Percentiles rank a stretch among this genome's conserved stretches.
phyloP scores from a whole-genome alignment of 2,797 vertebrate species.

The Euthynnus affinis region DNA sequence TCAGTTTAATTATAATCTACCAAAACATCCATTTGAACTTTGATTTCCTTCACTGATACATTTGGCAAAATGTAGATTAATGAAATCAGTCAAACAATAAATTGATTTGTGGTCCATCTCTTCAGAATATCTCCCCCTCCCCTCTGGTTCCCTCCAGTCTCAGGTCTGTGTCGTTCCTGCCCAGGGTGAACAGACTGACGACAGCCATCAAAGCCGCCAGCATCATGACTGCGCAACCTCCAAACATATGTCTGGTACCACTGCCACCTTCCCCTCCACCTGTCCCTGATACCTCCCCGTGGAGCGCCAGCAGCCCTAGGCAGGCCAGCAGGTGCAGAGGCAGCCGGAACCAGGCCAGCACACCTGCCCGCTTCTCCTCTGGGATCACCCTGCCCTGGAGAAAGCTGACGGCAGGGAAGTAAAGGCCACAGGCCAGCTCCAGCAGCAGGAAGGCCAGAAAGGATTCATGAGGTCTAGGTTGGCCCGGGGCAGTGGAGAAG shows the following conservation, averaged over 20 bases:
- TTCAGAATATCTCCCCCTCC: slow-evolving; percentile 77
- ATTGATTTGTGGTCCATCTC: not conserved
- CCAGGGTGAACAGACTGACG: slow-evolving; percentile 91
- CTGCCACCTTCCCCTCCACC: slow-evolving; percentile 90
- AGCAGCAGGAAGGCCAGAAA: slow-evolving; percentile 93
- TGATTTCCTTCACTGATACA: slow-evolving; percentile 8
- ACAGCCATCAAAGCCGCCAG: slow-evolving; percentile 91
- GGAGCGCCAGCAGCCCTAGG: slow-evolving; percentile 91
- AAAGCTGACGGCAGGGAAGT: slow-evolving; percentile 95
- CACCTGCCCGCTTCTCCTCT: slow-evolving; percentile 89
- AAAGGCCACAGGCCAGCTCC: slow-evolving; percentile 93
- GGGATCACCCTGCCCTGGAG: slow-evolving; percentile 92
- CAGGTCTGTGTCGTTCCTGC: slow-evolving; percentile 90
- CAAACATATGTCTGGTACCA: slow-evolving; percentile 94
- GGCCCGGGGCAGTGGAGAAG: slow-evolving; percentile 92
- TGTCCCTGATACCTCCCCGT: slow-evolving; percentile 90
- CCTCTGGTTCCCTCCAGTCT: slow-evolving; percentile 83
- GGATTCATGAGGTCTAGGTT: slow-evolving; percentile 91
- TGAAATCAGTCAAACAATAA: slow-evolving; percentile 30
- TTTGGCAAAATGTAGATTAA: slow-evolving; percentile 57
- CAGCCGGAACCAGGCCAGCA: slow-evolving; percentile 93
- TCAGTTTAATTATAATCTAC: not conserved
- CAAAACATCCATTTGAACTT: not conserved
- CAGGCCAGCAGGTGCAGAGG: slow-evolving; percentile 93
- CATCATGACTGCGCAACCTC: slow-evolving; percentile 90